phyloP scores from a whole-genome alignment of 2,888 invertebrate species.

The Dermolepida albohirtum region DNA sequence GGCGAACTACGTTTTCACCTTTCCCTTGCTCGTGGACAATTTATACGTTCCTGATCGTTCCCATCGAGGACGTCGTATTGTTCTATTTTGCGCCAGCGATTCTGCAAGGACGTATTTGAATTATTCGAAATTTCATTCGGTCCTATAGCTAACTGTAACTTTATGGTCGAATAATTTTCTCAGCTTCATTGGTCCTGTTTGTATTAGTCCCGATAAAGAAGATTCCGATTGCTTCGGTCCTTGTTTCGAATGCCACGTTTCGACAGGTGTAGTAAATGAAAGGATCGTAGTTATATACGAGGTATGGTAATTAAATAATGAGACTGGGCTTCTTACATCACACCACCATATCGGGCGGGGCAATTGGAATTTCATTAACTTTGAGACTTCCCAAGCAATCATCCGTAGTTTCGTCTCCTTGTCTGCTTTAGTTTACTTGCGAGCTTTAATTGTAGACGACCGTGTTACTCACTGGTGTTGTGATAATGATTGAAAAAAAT shows the following conservation, averaged over 20 bases:
- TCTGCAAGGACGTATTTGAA: constrained; percentile 3
- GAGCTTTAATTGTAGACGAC: no score
- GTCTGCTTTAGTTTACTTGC: no score
- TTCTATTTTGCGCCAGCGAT: constrained; percentile 23
- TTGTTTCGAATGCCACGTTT: background rate
- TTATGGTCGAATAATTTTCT: constrained; percentile 33
- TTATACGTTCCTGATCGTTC: constrained; percentile 7
- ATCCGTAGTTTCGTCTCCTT: no score
- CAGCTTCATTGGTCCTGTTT: constrained; percentile 21
- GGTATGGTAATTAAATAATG: no score
- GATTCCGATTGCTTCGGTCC: background rate
- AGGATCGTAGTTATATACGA: no score
- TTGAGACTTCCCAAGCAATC: no score
- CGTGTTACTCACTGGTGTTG: no score
- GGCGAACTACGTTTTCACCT: constrained; percentile 23
- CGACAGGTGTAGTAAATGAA: no score
- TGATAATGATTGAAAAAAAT: no score
- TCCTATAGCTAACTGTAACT: constrained; percentile 13
- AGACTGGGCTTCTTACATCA: no score
- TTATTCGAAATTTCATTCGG: constrained; percentile 27
- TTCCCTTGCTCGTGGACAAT: constrained; percentile 5
- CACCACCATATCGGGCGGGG: no score
- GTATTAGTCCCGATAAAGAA: background rate
- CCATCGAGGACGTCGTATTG: constrained; percentile 9
- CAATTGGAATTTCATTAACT: no score